Evolutionary conservation across 2,113 vertebrate genomes (phyloP).

Genomic region (Leptobrachium ailaonicum): DNA sequence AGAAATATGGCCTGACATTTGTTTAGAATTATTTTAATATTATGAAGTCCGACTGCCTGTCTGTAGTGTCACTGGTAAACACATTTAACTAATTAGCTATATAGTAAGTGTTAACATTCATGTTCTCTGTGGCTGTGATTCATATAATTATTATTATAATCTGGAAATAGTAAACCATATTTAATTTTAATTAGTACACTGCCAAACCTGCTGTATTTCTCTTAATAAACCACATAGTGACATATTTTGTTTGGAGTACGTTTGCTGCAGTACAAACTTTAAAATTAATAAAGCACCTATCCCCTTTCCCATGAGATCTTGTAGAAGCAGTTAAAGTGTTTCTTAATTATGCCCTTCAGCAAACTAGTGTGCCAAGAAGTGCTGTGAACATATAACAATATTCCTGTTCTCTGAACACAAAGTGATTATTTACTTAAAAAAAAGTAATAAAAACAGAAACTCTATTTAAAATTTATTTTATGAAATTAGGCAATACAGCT

Average conservation of each 20-base stretch:
- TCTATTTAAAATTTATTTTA: background rate
- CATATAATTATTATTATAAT: background rate
- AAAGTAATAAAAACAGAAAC: background rate
- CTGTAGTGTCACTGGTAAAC: too few relatives aligned
- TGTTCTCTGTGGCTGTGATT: background rate
- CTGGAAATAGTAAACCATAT: background rate
- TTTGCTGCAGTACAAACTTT: background rate
- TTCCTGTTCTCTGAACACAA: background rate
- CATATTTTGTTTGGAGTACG: background rate
- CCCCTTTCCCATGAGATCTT: background rate
- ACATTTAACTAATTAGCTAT: too few relatives aligned
- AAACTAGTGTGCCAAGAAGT: constrained; percentile 14
- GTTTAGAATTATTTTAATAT: too few relatives aligned
- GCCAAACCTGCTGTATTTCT: background rate
- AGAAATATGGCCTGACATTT: too few relatives aligned
- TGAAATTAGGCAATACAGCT: too few relatives aligned
- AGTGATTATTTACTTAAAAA: background rate
- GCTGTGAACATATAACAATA: constrained; percentile 2
- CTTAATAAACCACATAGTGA: background rate
- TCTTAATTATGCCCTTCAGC: constrained; percentile 25
- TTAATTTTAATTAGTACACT: background rate
- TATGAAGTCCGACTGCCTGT: too few relatives aligned
- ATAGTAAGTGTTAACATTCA: too few relatives aligned
- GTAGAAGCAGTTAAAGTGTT: constrained; percentile 26
- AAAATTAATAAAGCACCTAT: background rate